Percentiles rank a stretch among this genome's conserved stretches.
These are phyloP conservation scores for Amblyjoppa fuscipennis DNA, from an alignment of 2,888 invertebrate genomes.

Conservation along the genomic window DNA sequence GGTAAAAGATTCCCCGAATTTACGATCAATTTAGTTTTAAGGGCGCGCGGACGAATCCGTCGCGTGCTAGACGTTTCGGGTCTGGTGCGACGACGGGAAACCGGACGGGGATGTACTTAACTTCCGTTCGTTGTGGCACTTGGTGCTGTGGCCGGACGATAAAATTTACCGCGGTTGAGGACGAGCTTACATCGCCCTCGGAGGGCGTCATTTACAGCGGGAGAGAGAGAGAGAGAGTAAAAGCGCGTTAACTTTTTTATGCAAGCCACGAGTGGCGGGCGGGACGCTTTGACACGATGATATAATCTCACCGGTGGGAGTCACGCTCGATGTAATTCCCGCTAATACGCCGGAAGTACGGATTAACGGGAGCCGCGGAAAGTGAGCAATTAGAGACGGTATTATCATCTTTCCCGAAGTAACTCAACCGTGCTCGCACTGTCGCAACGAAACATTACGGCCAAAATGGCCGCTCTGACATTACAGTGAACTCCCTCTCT, in stretches of 20 bases:
- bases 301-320: constrained; percentile 17
- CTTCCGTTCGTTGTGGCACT: constrained; percentile 26
- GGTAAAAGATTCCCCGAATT: constrained; percentile 53
- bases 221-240: background rate
- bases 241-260: constrained; percentile 40
- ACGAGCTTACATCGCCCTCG: constrained; percentile 26
- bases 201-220: background rate
- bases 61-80: constrained; percentile 8
- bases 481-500: background rate
- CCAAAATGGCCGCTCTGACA: background rate
- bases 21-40: constrained; percentile 58
- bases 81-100: background rate
- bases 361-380: background rate
- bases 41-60: constrained; percentile 32
- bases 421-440: constrained; percentile 13
- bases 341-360: constrained; percentile 10
- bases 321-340: constrained; percentile 11
- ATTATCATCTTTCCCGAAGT: constrained; percentile 18
- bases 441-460: background rate
- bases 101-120: constrained; percentile 26
- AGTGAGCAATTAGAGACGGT: constrained; percentile 16
- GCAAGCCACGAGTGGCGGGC: background rate
- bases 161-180: constrained; percentile 41
- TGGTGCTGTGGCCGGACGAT: constrained; percentile 28
- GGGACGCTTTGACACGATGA: background rate